These are phyloP conservation scores for Pristis pectinata DNA, from an alignment of 2,797 vertebrate genomes.

Conservation along the genomic window DNA sequence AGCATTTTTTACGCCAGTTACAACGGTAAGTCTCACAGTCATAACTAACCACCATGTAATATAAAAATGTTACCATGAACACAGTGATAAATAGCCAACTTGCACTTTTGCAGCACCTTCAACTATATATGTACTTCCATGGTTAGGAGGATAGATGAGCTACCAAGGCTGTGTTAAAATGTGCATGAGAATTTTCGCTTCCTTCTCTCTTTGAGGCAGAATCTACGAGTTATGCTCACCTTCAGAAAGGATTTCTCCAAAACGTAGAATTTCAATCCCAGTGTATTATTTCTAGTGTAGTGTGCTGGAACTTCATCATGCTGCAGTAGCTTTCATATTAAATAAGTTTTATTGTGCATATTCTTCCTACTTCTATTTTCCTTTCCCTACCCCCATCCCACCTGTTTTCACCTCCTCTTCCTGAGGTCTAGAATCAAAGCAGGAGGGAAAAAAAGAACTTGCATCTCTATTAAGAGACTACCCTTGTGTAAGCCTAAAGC, in stretches of 20 bases:
- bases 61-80: not conserved
- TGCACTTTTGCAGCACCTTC: not conserved
- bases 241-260: not conserved
- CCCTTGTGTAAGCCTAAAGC: not conserved
- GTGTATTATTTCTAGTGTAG: not conserved
- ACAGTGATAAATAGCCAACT: not conserved
- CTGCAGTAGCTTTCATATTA: not conserved
- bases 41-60: not conserved
- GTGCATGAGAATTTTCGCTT: not conserved
- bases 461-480: not conserved
- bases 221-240: not conserved
- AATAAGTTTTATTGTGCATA: not conserved
- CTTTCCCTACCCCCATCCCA: not conserved
- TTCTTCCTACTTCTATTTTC: not conserved
- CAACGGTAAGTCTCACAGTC: conserved; percentile 66
- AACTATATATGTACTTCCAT: not conserved
- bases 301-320: not conserved
- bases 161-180: not conserved
- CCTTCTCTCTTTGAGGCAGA: not conserved
- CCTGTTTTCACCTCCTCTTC: not conserved
- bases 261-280: not conserved
- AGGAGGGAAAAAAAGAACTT: not conserved
- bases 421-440: not conserved
- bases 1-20: conserved; percentile 91
- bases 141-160: not conserved